Evolutionary conservation across 2,888 invertebrate genomes (phyloP).

Genomic region (Ectemnius lituratus): DNA sequence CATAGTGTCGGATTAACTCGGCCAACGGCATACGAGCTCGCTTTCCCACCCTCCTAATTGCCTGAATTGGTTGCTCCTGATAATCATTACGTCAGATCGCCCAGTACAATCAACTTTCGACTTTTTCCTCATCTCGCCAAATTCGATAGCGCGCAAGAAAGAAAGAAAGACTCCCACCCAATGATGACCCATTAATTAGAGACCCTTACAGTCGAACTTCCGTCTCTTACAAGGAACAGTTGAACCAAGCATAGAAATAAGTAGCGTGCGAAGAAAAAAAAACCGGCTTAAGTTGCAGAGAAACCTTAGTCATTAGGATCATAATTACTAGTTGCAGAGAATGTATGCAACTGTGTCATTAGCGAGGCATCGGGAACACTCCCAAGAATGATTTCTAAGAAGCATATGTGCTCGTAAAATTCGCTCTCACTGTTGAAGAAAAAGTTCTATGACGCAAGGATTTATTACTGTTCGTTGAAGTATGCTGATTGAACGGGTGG

Average conservation of each 20-base stretch:
- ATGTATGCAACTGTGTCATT: conserved; percentile 4
- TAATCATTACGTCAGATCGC: conserved; percentile 65
- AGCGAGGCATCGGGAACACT: background rate
- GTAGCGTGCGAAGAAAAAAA: too few species aligned
- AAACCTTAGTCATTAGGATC: background rate
- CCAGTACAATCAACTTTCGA: conserved; percentile 17
- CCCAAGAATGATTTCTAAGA: background rate
- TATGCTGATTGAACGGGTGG: background rate
- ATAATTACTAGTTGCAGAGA: background rate
- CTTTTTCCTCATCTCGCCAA: conserved; percentile 21
- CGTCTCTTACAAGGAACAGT: background rate
- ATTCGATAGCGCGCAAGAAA: conserved; percentile 14
- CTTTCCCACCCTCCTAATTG: conserved; percentile 73
- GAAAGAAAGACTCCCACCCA: background rate
- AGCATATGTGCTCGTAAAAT: background rate
- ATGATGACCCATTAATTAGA: too few species aligned
- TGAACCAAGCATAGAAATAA: background rate
- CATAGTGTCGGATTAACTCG: conserved; percentile 55
- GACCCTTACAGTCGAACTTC: background rate
- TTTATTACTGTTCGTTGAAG: background rate
- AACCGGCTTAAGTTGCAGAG: background rate
- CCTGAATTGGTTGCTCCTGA: conserved; percentile 71
- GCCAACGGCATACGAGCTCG: conserved; percentile 55
- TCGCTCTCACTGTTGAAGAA: background rate
- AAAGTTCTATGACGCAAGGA: background rate